A percentile compares a stretch with the other conserved stretches of the same genome.
Evolutionary conservation across 35 echinoderm and acorn worm species (phyloP).

Genomic region (Diadema setosum): DNA sequence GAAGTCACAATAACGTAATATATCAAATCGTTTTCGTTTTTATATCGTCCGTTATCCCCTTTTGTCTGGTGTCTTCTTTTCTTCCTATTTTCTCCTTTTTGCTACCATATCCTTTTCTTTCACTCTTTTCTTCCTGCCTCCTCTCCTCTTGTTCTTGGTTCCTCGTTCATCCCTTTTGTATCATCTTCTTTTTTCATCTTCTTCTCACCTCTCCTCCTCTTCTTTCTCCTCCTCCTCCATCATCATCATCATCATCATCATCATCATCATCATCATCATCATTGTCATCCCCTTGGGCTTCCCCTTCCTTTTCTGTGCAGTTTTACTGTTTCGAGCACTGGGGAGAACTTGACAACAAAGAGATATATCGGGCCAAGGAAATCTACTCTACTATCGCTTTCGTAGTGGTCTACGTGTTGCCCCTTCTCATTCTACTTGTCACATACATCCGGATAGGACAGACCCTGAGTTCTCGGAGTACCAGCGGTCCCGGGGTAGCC

Average conservation of each 20-base stretch:
- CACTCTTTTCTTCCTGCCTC: background rate
- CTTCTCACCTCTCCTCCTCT: background rate
- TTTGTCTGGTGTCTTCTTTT: too few relatives aligned
- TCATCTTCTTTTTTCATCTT: background rate
- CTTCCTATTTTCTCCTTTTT: too few relatives aligned
- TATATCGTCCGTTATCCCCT: too few relatives aligned
- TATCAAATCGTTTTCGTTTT: too few relatives aligned
- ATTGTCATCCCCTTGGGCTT: background rate
- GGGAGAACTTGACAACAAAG: background rate
- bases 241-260: background rate
- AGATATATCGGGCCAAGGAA: background rate
- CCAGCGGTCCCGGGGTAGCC: constrained; percentile 47
- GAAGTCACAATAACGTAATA: too few relatives aligned
- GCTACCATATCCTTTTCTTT: background rate
- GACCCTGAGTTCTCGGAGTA: constrained; percentile 63
- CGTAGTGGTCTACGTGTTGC: constrained; percentile 65
- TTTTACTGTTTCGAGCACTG: constrained; percentile 56
- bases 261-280: background rate
- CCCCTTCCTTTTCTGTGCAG: background rate
- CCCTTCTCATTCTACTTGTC: constrained; percentile 69
- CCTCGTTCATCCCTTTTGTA: background rate
- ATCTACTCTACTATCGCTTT: constrained; percentile 54
- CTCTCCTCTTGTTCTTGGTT: background rate
- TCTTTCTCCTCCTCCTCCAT: background rate
- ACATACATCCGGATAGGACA: constrained; percentile 73